These are phyloP conservation scores for Nyctibius bracteatus DNA, from an alignment of 2,113 vertebrate genomes.

Conservation along the genomic window DNA sequence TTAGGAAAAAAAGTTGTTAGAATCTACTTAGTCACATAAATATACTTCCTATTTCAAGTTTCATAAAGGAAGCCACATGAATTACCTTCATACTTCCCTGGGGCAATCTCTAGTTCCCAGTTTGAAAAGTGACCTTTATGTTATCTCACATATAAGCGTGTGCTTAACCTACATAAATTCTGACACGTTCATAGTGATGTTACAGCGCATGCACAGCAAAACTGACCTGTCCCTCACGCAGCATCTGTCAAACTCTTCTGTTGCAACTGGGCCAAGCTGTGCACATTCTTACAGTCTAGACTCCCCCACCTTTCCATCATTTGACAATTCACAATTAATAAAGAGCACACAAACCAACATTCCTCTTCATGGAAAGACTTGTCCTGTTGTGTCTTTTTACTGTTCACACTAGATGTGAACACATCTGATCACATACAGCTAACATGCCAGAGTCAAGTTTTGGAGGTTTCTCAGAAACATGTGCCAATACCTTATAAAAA, in stretches of 20 bases:
- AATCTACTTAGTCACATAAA: neutral
- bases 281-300: neutral
- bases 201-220: neutral
- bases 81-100: neutral
- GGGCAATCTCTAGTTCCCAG: neutral
- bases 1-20: neutral
- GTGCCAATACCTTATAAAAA: constrained; percentile 88
- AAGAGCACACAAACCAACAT: neutral
- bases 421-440: neutral
- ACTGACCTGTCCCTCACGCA: neutral
- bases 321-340: neutral
- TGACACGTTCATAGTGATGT: neutral
- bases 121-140: neutral
- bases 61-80: neutral
- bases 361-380: neutral
- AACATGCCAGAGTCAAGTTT: neutral
- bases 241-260: neutral
- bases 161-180: neutral
- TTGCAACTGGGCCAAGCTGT: neutral
- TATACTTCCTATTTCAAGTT: neutral
- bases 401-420: constrained; percentile 6
- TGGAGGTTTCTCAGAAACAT: neutral
- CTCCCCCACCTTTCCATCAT: neutral
- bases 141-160: neutral
- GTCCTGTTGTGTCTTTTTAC: neutral